Base-by-base conservation (phyloP, 1,140 invertebrate genomes). In the Caerostris darwini region DNA sequence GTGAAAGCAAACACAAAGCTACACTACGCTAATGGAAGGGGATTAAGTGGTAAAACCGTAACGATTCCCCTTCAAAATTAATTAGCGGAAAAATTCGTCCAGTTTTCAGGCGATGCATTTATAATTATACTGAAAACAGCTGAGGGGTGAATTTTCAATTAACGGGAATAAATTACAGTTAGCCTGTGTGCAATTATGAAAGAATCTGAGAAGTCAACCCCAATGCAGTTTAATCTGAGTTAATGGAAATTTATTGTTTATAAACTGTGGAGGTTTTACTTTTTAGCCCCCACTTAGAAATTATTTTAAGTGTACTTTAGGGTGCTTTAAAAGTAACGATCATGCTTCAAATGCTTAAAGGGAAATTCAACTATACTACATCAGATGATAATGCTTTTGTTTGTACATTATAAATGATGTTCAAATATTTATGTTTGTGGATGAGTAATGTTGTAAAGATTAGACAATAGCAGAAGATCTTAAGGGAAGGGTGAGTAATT, bases 61-160 rank as follows among this genome's bases (percentile, higher is more conserved):
- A 71, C 69, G 69, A 71, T 71, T 71, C 69, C 50, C 10, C 34
- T 71, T 71, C 19, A 71, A 7, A 71, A 71, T 71, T 71, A 50
- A 71, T 71, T 71, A 71, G 69, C 3, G 69, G 69, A 34, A 71
- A 34, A 71, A 34, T 71, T 7, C 50, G 19, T 34, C 69, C 50
- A 10, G 19, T 50, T 71, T 71, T 34, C 19, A 7, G 50, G 19
- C 3, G 19, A 71, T 71, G 19, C 69, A 53, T 71, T 71, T 71
- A 10, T 50, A 71, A 71, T 50, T 53, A 34, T 71, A 7, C 69
- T 71, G 19, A 71, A 71, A 71, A 71, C 69, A 71, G 69, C 69
- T 71, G n/a, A 4, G 50, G 50, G 69, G 69, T 71, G 69, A 50
- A 71, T 71, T 71, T 71, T 53, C 69, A 71, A 71, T 71, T 71